Evolutionary conservation across 2,113 vertebrate genomes (phyloP).

Genomic region (Seriola rivoliana): DNA sequence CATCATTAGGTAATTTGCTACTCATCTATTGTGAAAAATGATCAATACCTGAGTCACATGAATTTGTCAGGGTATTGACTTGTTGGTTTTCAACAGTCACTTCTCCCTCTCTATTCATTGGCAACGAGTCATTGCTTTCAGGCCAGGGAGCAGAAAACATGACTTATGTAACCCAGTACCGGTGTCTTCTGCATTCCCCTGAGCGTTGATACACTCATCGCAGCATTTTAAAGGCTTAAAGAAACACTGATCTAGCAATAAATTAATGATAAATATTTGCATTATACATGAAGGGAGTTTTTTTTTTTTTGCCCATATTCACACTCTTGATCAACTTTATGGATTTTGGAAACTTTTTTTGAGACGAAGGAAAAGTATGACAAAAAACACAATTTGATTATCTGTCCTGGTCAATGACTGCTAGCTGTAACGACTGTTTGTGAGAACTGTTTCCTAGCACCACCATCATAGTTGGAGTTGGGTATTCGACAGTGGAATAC

Average conservation of each 20-base stretch:
- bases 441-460: neutral
- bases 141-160: constrained; percentile 18
- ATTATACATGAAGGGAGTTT: constrained; percentile 16
- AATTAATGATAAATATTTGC: constrained; percentile 22
- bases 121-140: neutral
- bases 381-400: neutral
- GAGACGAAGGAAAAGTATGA: neutral
- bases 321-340: constrained; percentile 9
- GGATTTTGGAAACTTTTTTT: neutral
- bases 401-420: neutral
- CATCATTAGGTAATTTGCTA: neutral
- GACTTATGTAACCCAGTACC: neutral
- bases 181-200: neutral
- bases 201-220: constrained; percentile 26
- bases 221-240: constrained; percentile 30
- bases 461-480: neutral
- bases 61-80: constrained; percentile 34
- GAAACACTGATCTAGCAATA: constrained; percentile 29
- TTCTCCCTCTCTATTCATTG: neutral
- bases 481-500: constrained; percentile 3
- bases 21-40: constrained; percentile 6
- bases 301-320: constrained; percentile 23
- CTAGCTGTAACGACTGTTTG: neutral
- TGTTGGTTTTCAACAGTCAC: constrained; percentile 10
- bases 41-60: constrained; percentile 20